These are phyloP conservation scores for Imbricaverruca yamaguchii DNA, from an alignment of 2,888 invertebrate species.

Conservation along the genomic window DNA sequence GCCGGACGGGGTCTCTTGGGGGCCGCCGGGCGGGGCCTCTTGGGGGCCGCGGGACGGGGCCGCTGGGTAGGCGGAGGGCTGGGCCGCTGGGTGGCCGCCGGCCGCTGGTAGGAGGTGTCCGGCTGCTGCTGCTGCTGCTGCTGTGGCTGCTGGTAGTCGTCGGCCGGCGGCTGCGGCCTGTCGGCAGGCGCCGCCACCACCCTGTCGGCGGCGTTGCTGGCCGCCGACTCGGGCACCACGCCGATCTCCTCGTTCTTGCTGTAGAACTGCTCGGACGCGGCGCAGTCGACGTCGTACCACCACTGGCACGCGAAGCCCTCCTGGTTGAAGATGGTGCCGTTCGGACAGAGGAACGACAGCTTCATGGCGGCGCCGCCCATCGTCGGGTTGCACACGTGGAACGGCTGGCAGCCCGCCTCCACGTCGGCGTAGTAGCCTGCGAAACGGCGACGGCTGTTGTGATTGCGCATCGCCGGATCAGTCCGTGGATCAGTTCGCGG, in stretches of 20 bases:
- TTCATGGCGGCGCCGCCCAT: conserved; percentile 43
- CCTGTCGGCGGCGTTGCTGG: not conserved
- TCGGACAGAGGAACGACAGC: conserved; percentile 58
- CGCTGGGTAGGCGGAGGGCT: too few relatives aligned
- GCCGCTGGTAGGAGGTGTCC: too few relatives aligned
- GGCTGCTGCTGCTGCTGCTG: too few relatives aligned
- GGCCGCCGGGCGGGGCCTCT: too few relatives aligned
- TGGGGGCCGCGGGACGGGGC: too few relatives aligned
- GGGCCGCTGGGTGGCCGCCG: too few relatives aligned
- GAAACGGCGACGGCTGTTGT: not conserved
- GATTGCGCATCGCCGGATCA: too few relatives aligned
- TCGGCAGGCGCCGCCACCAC: too few relatives aligned
- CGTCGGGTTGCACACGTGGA: conserved; percentile 55
- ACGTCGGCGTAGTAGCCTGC: conserved; percentile 50
- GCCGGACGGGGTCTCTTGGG: too few relatives aligned
- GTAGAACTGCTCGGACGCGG: conserved; percentile 45
- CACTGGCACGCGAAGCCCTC: conserved; percentile 58
- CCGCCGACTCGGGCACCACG: conserved; percentile 26
- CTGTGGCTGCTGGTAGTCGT: too few relatives aligned
- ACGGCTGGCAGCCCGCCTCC: conserved; percentile 57
- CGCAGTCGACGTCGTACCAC: conserved; percentile 60
- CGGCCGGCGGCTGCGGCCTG: too few relatives aligned
- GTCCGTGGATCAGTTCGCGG: not conserved
- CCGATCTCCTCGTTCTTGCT: conserved; percentile 44
- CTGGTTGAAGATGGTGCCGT: conserved; percentile 60